Evolutionary conservation across 2,797 vertebrate species (phyloP), one percentile per base, ranked within the genome.

Genomic region (Siniperca undulata): DNA sequence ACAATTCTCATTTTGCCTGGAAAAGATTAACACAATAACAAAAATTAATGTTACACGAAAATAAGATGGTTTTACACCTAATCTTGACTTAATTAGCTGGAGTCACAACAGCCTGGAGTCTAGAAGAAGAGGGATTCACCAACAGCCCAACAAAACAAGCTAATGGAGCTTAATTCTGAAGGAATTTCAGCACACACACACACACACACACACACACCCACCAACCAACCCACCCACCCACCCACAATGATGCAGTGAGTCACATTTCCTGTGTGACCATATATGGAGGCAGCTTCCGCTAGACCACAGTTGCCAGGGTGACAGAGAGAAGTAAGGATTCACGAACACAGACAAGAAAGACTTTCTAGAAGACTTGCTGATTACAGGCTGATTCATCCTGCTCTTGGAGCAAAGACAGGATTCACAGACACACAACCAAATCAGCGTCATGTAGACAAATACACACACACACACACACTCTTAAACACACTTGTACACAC

Each of bases 221-320:
- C 46, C 42, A 61, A 72, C 78, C 70, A 70, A 67, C 66, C 52
- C 40, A 61, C 52, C 61, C 70, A 61, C 81, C 70, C 73, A 66
- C 56, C 30, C 66, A 80, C 83, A 68, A 82, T 19, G 58, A 83
- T 69, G 73, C 48, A 60, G 44, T 85, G 78, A 89, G 61, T 86
- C 84, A 77, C n/a, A 84, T 77, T 93, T 95, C 93, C 92, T 88
- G 74, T 66, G 44, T 78, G 85, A 75, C 90, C 91, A 90, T 92
- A 92, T 87, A 89, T 84, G 92, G 93, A 78, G 80, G 65, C 73
- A 70, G 86, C 84, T 92, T 95, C 91, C 90, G 91, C 80, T 65
- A 9, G 62, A 78, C 79, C 85, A 83, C 81, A 92, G 95, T 96
- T 95, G 91, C 94, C 89, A 94, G 82, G 94, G 93, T 74, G 89